Evolutionary conservation across 2,113 vertebrate genomes (phyloP), one percentile per base, ranked within the genome.

Genomic region (Puntigrus tetrazona): DNA sequence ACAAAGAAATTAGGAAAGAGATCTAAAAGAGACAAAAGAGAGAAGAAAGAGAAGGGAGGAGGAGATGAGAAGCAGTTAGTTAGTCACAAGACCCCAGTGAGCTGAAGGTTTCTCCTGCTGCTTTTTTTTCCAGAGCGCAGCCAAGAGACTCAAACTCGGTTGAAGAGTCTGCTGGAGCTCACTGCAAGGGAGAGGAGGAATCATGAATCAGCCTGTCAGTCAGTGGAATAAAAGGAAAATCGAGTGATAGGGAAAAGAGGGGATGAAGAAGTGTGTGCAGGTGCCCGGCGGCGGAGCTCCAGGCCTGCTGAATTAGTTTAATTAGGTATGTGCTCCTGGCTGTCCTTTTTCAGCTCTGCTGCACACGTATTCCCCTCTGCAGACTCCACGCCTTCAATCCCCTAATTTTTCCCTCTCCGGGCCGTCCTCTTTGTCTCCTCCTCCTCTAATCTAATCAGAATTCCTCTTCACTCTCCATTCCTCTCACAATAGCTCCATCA

Each of bases 171-270:
- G 45, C 36, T 83, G 84, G 50, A 61, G 70, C 69, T 81, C 87
- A 65, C 38, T 59, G 81, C 63, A 81, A 83, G 83, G 45, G 81
- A 74, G 34, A 75, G 41, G 52, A 47, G 81, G 50, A 27, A 87
- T 85, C 80, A 73, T 81, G 84, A 83, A 85, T 69, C 69, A 75
- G 61, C 81, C 83, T 85, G 83, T 83, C 88, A 85, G 81, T 89
- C 88, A 83, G 61, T 38, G 9, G 52, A 85, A 34, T 41, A 81
- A 78, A 34, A 72, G 78, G 78, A 72, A 84, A 83, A 55, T 29
- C 29, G 5, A 63, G 29, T 45, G 74, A 74, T 45, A 36, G 69
- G 47, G 41, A 55, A 52, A 84, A 75, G 63, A 86, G 22, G 50
- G 79, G 38, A 82, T 88, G 67, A 80, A 81, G 47, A 43, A 81